Conservation (phyloP, 2,113 vertebrate species). For the Catharus minimus region DNA sequence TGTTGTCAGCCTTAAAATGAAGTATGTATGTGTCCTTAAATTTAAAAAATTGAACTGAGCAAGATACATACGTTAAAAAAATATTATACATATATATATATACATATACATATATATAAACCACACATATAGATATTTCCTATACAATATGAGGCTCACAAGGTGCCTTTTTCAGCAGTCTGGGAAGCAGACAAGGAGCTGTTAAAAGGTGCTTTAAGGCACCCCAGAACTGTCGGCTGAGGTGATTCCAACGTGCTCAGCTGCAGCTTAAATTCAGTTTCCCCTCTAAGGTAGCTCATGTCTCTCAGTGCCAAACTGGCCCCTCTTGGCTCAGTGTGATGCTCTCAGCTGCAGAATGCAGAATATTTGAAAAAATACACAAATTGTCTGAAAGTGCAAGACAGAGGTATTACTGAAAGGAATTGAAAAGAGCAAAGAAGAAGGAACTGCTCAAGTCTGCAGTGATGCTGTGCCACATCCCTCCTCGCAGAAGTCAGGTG, state of each 20-base stretch:
- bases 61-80: accelerated
- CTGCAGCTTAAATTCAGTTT: neutral
- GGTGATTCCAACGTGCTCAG: neutral
- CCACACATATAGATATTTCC: neutral
- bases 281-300: neutral
- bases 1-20: neutral
- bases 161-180: neutral
- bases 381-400: neutral
- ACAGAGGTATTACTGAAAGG: neutral
- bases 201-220: neutral
- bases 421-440: neutral
- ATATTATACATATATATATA: accelerated
- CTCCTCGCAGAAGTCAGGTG: neutral
- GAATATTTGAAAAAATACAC: neutral
- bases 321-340: neutral
- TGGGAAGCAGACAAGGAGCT: neutral
- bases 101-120: accelerated
- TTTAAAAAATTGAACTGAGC: neutral
- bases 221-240: neutral
- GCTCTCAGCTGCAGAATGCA: neutral
- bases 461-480: neutral
- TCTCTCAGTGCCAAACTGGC: neutral
- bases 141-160: neutral
- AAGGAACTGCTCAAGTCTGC: neutral
- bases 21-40: neutral